Percentiles rank a stretch among this genome's conserved stretches.
These are phyloP conservation scores for Sycobia sp. DNA, from an alignment of 1,140 invertebrate genomes.

Conservation along the genomic window DNA sequence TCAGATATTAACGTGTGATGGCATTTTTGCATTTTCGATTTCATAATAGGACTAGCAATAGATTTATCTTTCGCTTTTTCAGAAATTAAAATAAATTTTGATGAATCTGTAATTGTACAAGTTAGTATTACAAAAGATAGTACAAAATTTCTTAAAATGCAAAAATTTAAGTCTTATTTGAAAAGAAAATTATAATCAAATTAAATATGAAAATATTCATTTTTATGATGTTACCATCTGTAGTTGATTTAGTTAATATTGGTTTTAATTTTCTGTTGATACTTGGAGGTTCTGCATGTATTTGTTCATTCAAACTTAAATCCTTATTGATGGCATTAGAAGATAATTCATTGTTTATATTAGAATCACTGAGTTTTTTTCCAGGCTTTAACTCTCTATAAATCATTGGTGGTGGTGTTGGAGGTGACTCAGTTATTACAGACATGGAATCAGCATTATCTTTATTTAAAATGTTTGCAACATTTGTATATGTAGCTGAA, in stretches of 20 bases:
- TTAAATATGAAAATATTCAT: not conserved
- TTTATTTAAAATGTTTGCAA: constrained; percentile 64
- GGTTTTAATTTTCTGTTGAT: constrained; percentile 66
- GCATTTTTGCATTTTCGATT: constrained; percentile 41
- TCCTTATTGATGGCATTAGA: constrained; percentile 49
- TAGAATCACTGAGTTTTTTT: constrained; percentile 66
- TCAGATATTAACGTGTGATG: constrained; percentile 55
- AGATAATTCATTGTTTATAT: constrained; percentile 57
- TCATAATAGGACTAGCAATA: constrained; percentile 64
- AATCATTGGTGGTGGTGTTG: constrained; percentile 65
- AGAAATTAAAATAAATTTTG: constrained; percentile 55
- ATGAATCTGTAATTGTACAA: constrained; percentile 24
- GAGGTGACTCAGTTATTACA: constrained; percentile 58
- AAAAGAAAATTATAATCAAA: not conserved
- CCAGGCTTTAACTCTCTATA: constrained; percentile 81
- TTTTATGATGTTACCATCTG: constrained; percentile 49
- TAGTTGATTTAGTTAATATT: constrained; percentile 48
- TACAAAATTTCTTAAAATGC: not conserved
- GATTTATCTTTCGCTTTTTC: constrained; percentile 55
- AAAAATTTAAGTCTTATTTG: too few relatives aligned
- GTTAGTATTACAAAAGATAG: not conserved
- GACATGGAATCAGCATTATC: constrained; percentile 44
- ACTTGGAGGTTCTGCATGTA: constrained; percentile 58
- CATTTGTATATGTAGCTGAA: constrained; percentile 65
- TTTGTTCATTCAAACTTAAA: constrained; percentile 51